Percentiles rank a stretch among this genome's conserved stretches.
Conservation (phyloP, 92 coral and sea anemone species). For the Meandrina meandrites region DNA sequence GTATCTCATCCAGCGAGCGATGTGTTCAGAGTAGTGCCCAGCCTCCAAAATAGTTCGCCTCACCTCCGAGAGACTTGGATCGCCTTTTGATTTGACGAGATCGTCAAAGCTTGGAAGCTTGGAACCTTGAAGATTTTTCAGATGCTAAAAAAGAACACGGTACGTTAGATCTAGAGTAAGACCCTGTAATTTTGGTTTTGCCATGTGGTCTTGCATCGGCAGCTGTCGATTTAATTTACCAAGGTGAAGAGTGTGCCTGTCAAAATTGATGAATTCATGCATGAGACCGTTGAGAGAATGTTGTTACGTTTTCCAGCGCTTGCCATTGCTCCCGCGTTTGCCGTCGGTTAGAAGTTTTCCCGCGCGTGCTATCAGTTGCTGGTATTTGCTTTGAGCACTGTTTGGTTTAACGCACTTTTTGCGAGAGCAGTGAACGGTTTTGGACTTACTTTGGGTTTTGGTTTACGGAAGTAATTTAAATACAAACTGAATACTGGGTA, state of each 20-base stretch:
- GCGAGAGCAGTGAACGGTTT: no score
- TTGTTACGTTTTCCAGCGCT: background rate
- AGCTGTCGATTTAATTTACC: background rate
- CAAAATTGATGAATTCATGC: no score
- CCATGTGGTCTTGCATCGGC: background rate
- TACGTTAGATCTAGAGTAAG: background rate
- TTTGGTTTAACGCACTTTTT: background rate
- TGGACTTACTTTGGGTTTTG: no score
- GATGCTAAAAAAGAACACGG: slow-evolving; percentile 8
- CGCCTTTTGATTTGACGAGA: slow-evolving; percentile 58
- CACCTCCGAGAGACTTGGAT: slow-evolving; percentile 50
- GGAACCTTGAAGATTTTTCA: slow-evolving; percentile 24
- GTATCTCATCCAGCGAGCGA: slow-evolving; percentile 93
- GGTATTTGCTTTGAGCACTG: background rate
- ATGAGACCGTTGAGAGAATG: no score
- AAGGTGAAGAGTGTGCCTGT: no score
- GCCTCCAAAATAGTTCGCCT: slow-evolving; percentile 74
- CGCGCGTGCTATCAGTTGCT: background rate
- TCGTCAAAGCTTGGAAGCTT: slow-evolving; percentile 59
- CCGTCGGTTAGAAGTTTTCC: background rate
- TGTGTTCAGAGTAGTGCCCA: slow-evolving; percentile 95
- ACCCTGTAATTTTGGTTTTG: background rate
- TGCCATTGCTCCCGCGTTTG: background rate
- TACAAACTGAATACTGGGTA: no score
- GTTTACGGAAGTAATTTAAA: no score